A percentile compares a stretch with the other conserved stretches of the same genome.
phyloP scores from a whole-genome alignment of 37 sponge, comb jelly and placozoan genomes.

The Ianthella basta region DNA sequence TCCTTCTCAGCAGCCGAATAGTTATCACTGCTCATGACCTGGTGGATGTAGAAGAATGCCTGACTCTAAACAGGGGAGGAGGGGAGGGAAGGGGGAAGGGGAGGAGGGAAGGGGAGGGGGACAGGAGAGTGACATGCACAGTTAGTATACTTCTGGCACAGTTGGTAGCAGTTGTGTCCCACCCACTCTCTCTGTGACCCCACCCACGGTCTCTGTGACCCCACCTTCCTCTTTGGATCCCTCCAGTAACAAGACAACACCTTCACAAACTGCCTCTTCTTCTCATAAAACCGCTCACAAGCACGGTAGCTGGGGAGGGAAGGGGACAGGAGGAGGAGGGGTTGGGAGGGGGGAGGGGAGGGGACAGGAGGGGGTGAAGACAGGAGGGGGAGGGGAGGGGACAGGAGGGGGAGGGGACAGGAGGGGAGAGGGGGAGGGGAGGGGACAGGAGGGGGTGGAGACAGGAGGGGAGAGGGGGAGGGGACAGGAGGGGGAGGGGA shows the following conservation, averaged over 20 bases:
- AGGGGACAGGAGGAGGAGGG: no score
- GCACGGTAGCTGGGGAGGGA: constrained; percentile 82
- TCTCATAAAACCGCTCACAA: constrained; percentile 78
- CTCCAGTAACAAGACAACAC: constrained; percentile 82
- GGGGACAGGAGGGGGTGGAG: background rate
- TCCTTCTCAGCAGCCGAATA: constrained; percentile 76
- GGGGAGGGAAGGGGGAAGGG: background rate
- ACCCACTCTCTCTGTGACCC: no score
- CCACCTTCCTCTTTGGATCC: constrained; percentile 68
- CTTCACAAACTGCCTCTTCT: constrained; percentile 71
- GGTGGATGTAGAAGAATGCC: constrained; percentile 75
- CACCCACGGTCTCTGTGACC: no score
- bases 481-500: background rate
- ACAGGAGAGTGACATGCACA: background rate
- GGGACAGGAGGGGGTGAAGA: background rate
- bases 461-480: background rate
- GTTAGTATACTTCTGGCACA: no score
- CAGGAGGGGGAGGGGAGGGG: background rate
- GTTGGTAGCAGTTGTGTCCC: no score
- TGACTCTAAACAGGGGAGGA: constrained; percentile 39
- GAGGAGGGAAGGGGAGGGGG: background rate
- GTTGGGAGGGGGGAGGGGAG: background rate
- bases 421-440: constrained; percentile 15
- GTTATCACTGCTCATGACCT: constrained; percentile 74
- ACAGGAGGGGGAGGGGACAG: background rate